Conservation (phyloP, 2,113 vertebrate genomes). For the Cololabis saira region DNA sequence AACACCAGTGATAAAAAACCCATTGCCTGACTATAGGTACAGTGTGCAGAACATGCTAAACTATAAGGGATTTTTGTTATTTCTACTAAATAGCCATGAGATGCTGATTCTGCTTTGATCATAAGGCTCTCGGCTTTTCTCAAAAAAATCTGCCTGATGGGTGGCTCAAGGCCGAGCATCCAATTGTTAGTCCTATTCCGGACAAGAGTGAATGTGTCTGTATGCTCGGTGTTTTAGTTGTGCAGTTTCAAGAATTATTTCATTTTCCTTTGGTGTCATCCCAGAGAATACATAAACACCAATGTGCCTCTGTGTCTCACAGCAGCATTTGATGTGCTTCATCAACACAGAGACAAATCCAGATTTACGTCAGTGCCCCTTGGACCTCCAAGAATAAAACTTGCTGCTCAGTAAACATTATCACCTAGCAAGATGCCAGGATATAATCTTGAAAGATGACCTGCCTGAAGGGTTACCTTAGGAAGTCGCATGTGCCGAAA, state of each 20-base stretch:
- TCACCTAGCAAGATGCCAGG: no score
- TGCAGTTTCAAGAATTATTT: no score
- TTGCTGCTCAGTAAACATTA: no score
- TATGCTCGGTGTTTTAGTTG: no score
- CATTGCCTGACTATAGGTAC: neutral
- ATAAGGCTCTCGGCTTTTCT: neutral
- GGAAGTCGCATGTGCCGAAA: no score
- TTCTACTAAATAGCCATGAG: neutral
- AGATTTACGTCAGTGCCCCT: no score
- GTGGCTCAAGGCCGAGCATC: neutral
- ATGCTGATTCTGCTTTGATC: neutral
- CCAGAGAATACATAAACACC: no score
- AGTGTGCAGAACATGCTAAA: neutral
- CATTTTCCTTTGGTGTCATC: no score
- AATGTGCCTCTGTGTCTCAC: neutral
- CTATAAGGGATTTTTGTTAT: neutral
- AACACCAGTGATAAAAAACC: slow-evolving; percentile 9
- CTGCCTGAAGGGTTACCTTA: no score
- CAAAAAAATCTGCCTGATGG: neutral
- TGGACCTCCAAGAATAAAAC: no score
- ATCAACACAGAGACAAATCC: neutral
- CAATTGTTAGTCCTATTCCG: neutral
- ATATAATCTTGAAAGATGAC: no score
- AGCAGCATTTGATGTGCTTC: slow-evolving; percentile 2
- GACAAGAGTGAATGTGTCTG: neutral